Conservation (phyloP, 2,888 invertebrate species). For the Fragum sueziense region DNA sequence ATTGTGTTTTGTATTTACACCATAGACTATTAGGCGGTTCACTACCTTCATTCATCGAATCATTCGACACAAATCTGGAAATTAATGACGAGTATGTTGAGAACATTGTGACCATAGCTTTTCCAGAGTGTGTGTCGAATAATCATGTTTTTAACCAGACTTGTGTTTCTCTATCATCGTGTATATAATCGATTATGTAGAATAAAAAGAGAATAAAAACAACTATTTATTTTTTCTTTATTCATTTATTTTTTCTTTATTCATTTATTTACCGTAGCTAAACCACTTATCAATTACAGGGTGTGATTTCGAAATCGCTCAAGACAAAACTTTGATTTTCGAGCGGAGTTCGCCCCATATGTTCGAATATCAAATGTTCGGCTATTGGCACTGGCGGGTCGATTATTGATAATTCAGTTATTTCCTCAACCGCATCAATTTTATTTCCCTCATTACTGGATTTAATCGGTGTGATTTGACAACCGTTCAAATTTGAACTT, state of each 20-base stretch:
- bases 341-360: too few species aligned
- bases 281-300: neutral
- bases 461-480: too few species aligned
- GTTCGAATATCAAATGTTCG: too few species aligned
- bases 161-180: conserved; percentile 1
- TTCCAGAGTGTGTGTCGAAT: conserved; percentile 31
- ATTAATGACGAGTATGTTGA: conserved; percentile 28
- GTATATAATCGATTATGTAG: neutral
- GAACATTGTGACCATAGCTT: conserved; percentile 20
- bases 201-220: neutral
- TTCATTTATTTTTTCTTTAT: too few species aligned
- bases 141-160: conserved; percentile 23
- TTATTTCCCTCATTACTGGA: too few species aligned
- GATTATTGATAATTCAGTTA: too few species aligned
- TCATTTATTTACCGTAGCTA: too few species aligned
- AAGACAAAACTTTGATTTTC: neutral
- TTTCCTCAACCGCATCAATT: too few species aligned
- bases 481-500: too few species aligned
- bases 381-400: too few species aligned
- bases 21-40: conserved; percentile 22
- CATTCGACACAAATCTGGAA: conserved; percentile 8
- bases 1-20: conserved; percentile 33
- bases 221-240: conserved; percentile 1
- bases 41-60: conserved; percentile 14
- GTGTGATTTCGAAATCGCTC: neutral